Conservation (phyloP, 1,140 invertebrate genomes). For the Nephotettix cincticeps region DNA sequence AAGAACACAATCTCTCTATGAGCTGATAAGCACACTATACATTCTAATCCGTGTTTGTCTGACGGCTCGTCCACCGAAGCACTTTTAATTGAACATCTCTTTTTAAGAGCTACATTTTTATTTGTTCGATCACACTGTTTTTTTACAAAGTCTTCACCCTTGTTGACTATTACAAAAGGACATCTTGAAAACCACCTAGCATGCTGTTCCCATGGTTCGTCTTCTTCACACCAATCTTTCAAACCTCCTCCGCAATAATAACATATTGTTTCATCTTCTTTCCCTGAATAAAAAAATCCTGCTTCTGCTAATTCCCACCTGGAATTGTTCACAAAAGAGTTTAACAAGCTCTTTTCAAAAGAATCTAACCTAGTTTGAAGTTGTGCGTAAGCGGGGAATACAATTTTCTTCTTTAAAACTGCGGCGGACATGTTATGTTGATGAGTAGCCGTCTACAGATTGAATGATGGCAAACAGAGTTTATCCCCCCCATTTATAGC, state of each 20-base stretch:
- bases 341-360: no score
- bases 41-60: neutral
- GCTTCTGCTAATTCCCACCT: constrained; percentile 57
- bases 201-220: constrained; percentile 87
- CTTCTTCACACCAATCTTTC: constrained; percentile 81
- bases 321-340: no score
- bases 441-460: no score
- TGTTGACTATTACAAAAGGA: constrained; percentile 67
- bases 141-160: constrained; percentile 68
- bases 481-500: no score
- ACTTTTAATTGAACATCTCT: neutral
- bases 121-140: constrained; percentile 27
- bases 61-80: neutral
- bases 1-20: neutral
- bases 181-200: constrained; percentile 81
- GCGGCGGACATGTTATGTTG: no score
- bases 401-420: no score
- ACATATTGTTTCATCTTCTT: constrained; percentile 79
- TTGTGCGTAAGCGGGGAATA: no score
- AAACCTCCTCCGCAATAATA: constrained; percentile 84
- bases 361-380: no score
- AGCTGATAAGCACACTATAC: neutral
- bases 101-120: neutral
- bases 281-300: constrained; percentile 72
- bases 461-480: no score